These are phyloP conservation scores for Mechanitis mazaeus DNA, from an alignment of 2,888 invertebrate species.

Conservation along the genomic window DNA sequence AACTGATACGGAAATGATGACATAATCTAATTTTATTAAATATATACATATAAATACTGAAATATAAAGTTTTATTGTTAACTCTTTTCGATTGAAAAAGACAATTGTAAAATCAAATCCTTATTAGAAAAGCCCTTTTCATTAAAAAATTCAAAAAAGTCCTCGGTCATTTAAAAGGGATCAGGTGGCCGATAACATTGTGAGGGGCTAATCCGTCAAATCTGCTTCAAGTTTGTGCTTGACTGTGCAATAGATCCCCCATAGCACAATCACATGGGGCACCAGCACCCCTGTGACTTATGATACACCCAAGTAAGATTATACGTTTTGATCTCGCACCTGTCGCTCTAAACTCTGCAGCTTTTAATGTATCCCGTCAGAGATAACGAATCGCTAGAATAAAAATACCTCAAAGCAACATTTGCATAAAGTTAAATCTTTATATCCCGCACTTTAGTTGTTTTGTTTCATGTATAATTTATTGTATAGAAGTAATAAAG, in stretches of 20 bases:
- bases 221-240: slow-evolving; percentile 42
- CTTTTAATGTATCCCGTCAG: slow-evolving; percentile 33
- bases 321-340: slow-evolving; percentile 36
- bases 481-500: slow-evolving; percentile 20
- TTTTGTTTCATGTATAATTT: slow-evolving; percentile 28
- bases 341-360: slow-evolving; percentile 31
- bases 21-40: no score
- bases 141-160: background rate
- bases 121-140: background rate
- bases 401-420: slow-evolving; percentile 29
- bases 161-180: slow-evolving; percentile 32
- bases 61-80: background rate
- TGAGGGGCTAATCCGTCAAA: slow-evolving; percentile 42
- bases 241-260: slow-evolving; percentile 32
- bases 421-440: slow-evolving; percentile 31
- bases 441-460: slow-evolving; percentile 24
- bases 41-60: no score
- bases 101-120: background rate
- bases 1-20: no score
- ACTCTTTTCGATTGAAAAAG: background rate
- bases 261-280: slow-evolving; percentile 26
- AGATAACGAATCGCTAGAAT: slow-evolving; percentile 35
- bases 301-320: slow-evolving; percentile 34
- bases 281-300: slow-evolving; percentile 30
- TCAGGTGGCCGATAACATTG: slow-evolving; percentile 37